Evolutionary conservation across 2,888 invertebrate species (phyloP), one percentile per base, ranked within the genome.

Genomic region (Idaea biselata): DNA sequence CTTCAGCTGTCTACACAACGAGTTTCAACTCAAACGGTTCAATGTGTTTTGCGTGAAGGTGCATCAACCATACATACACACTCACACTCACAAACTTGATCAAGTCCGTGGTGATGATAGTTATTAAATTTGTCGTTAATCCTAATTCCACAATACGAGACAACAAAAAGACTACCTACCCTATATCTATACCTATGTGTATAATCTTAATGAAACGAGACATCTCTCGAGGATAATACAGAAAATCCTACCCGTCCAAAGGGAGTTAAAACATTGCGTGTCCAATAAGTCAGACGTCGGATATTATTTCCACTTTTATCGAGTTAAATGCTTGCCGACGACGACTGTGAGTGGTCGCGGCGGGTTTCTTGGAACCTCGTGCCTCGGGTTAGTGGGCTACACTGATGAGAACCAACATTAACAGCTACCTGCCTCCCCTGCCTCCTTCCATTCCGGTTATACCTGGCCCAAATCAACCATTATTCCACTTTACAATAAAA

Each of bases 281-380:
- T 70, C 69, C 68, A 73, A 69, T 67, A 72, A 72, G 69, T 63
- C 62, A 71, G 68, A 65, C 69, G 67, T 72, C 62, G 72, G 63
- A 67, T 73, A 74, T 77, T 73, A 75, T 73, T 77, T 72, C 68
- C 70, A 64, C 69, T 71, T 76, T 73, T 68, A 70, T 71, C 69
- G 72, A 73, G 72, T 71, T 70, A 70, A 68, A 69, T 68, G 72
- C 63, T 69, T 58, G 64, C 44, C 56, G 58, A 44, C 44, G 14
- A 44, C 44, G 44, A 44, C 56, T 8, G 71, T 70, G 67, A 70
- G 64, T 68, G 72, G 73, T 61, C 71, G 69, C 70, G 64, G 44
- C 68, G 69, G 71, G 55, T 69, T 86, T 87, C 86, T 84, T 72
- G 77, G 85, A 86, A 86, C 74, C 68, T 55, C 58, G 31, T 53